Evolutionary conservation across 2,888 invertebrate species (phyloP).

Genomic region (Eustalomyia histrio): DNA sequence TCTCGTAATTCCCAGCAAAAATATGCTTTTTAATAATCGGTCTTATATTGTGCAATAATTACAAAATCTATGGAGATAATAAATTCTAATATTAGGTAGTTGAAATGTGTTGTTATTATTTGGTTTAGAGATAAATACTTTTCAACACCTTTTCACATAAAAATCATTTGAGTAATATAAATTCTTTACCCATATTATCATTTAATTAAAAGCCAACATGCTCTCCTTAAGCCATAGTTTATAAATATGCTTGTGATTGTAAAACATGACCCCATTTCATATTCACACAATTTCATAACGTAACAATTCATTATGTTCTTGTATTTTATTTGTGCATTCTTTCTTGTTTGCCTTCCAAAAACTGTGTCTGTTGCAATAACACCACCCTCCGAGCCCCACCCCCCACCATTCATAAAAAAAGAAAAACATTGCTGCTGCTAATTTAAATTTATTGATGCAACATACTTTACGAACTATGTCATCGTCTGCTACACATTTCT

Average conservation of each 20-base stretch:
- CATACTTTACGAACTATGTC: slow-evolving; percentile 61
- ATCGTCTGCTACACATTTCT: slow-evolving; percentile 54
- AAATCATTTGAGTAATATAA: slow-evolving; percentile 1
- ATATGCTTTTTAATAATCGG: no score
- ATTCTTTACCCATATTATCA: slow-evolving; percentile 44
- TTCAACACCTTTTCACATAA: neutral
- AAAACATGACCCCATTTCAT: slow-evolving; percentile 61
- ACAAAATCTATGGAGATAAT: no score
- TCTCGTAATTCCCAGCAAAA: no score
- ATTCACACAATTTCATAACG: slow-evolving; percentile 51
- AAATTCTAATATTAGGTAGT: no score
- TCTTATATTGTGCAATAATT: no score
- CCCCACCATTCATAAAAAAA: neutral
- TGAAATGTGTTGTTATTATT: no score
- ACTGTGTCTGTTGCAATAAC: slow-evolving; percentile 54
- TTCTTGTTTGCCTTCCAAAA: slow-evolving; percentile 14
- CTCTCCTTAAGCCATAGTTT: slow-evolving; percentile 9
- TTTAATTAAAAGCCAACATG: slow-evolving; percentile 57
- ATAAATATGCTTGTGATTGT: slow-evolving; percentile 51
- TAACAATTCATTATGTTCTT: slow-evolving; percentile 18
- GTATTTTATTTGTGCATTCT: slow-evolving; percentile 20
- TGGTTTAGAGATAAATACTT: no score
- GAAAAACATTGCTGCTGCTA: slow-evolving; percentile 57
- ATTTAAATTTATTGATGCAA: slow-evolving; percentile 66
- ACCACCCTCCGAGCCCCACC: slow-evolving; percentile 4